Base-by-base conservation (phyloP, 2,797 vertebrate genomes). In the Setipinna tenuifilis region DNA sequence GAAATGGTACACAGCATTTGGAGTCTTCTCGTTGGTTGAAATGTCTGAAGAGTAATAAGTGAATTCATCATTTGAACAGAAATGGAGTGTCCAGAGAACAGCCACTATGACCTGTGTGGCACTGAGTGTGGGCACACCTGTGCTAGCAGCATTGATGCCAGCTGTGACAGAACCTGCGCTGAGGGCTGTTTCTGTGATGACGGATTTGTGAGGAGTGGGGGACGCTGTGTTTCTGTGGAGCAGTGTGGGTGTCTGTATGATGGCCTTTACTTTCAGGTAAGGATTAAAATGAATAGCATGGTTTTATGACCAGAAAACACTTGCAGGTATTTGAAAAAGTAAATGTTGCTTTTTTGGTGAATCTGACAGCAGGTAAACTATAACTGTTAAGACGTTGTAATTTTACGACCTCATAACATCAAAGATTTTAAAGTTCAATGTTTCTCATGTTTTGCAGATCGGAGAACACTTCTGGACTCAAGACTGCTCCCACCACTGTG, bases 101-200 rank as follows among this genome's bases (percentile, higher is more conserved):
- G 92, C 87, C 95, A 95, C 85, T 95, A 95, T 91, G 93, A 95
- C 87, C 83, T 95, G 46, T 95, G 94, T 86, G 93, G 93, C 10
- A 93, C 91, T 3, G 93, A 94, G 89, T 95, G 93, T 91, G 91
- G 84, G 0, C 87, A 88, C 78, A 93, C 91, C 11, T 94, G 94
- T 85, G 89, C 88, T 83, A 93, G 85, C 85, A 92, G 81, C 80
- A 83, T 82, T 81, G 48, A 94, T 89, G 83, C 88, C 2, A 89
- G 83, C 85, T 94, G 93, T 88, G 89, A 85, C 0, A 89, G 85
- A 12, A 88, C 80, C 46, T 95, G 95, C 87, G 90, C 92, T 0
- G 94, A 95, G 85, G 95, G 94, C 82, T 95, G 94, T 87, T 95
- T 94, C 90, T 95, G 95, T 86, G 54, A 95, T 1, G 81, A 90